Evolutionary conservation across 2,888 invertebrate species (phyloP), one percentile per base, ranked within the genome.

Genomic region (Hofmannophila pseudospretella): DNA sequence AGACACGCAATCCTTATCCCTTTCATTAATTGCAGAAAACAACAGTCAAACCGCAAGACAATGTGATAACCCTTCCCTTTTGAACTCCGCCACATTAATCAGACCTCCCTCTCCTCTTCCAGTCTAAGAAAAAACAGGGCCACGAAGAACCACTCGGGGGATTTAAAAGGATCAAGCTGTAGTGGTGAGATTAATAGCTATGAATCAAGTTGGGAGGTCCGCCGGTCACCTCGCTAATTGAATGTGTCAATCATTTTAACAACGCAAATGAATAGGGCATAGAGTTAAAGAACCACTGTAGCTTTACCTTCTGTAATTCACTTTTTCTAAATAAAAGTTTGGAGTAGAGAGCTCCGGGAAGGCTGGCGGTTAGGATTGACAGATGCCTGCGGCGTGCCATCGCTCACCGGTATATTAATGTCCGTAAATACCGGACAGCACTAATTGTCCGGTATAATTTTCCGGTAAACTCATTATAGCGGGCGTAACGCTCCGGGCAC

Each of bases 191-290:
- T 66, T 68, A 71, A 71, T 72, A 65, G 70, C 68, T 69, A 67
- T 68, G 74, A 72, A 71, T 74, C 73, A 55, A 71, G 81, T 70
- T 86, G 87, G 87, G 88, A 87, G 88, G 86, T 88, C 85, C 77
- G 74, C 68, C 88, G 87, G 88, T 89, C 89, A 89, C 88, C 85
- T 82, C 74, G 79, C 91, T 92, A 92, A 92, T 92, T 92, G 92
- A 91, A 92, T 89, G 88, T 91, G 92, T 91, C 92, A 92, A 92
- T 92, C 92, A 92, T 88, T 88, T 89, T 91, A 91, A 91, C 91
- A 91, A 91, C 88, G 86, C 84, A 88, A 89, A 89, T 85, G 80
- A 87, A 85, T 82, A 77, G 80, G 70, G 77, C 72, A 74, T 71
- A 74, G 69, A 67, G 62, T 50, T 63, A 59, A 52, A 42, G 59